Conservation (phyloP, 1,140 invertebrate genomes). For the Bombus pascuorum region DNA sequence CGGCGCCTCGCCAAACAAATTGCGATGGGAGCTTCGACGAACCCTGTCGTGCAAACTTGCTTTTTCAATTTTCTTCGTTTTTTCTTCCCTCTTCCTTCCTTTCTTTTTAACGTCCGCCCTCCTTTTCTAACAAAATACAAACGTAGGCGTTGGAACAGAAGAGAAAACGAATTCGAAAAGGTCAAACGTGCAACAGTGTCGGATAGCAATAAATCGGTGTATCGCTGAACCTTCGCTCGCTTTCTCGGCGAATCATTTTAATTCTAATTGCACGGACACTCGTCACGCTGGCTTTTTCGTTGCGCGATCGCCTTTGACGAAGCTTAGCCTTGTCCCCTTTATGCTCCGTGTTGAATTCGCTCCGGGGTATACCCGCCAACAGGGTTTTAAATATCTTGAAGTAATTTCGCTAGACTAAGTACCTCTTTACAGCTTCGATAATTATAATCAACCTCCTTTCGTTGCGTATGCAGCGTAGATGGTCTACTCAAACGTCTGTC, state of each 20-base stretch:
- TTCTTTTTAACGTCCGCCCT: background rate
- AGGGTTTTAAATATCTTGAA: too few relatives aligned
- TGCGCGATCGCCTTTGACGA: constrained; percentile 12
- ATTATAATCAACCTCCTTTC: too few relatives aligned
- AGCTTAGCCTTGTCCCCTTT: background rate
- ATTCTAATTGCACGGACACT: constrained; percentile 31
- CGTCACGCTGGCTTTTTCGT: background rate
- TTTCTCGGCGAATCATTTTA: constrained; percentile 1
- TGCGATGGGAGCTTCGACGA: background rate
- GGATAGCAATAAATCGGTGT: constrained; percentile 27
- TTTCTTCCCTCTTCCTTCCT: too few relatives aligned
- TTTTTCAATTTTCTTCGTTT: background rate
- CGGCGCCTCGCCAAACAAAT: background rate
- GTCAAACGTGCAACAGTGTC: constrained; percentile 15
- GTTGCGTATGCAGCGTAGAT: too few relatives aligned
- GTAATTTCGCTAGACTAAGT: too few relatives aligned
- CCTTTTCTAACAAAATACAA: too few relatives aligned
- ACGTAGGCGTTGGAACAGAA: background rate
- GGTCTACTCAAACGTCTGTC: too few relatives aligned
- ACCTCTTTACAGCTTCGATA: background rate
- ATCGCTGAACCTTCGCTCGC: background rate
- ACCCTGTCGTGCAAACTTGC: too few relatives aligned
- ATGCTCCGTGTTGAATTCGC: background rate
- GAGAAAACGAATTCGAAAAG: background rate
- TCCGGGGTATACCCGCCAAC: background rate